Percentiles rank a stretch among this genome's conserved stretches.
Evolutionary conservation across 2,113 vertebrate genomes (phyloP).

Genomic region (Lonchura striata): DNA sequence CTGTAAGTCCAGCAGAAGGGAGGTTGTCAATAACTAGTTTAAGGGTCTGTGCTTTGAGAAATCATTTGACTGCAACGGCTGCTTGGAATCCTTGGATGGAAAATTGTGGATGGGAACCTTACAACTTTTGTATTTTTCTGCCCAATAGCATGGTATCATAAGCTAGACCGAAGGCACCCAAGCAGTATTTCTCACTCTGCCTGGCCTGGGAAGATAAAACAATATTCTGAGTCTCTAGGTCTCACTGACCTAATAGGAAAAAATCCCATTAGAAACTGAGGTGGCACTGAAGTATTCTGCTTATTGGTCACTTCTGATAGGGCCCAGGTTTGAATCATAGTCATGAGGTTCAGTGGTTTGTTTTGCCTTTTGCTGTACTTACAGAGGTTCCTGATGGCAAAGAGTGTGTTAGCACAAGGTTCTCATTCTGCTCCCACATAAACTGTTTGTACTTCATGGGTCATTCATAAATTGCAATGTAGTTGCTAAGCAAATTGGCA

Average conservation of each 20-base stretch:
- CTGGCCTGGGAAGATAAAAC: background rate
- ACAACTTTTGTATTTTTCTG: background rate
- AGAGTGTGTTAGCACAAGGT: conserved; percentile 3
- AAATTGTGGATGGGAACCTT: background rate
- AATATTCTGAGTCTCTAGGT: background rate
- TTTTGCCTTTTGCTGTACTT: background rate
- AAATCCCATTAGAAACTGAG: background rate
- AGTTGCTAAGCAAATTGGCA: conserved; percentile 65
- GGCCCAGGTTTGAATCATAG: background rate
- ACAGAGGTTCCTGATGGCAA: background rate
- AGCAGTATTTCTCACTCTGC: background rate
- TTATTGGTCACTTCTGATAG: background rate
- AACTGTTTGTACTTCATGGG: conserved; percentile 44
- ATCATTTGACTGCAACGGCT: background rate
- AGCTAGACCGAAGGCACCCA: background rate
- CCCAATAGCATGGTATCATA: background rate
- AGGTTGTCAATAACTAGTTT: background rate
- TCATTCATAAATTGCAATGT: conserved; percentile 45
- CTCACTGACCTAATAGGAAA: background rate
- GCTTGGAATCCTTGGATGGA: background rate
- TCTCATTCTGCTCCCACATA: conserved; percentile 26
- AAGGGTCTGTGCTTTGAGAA: background rate
- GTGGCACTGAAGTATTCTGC: background rate
- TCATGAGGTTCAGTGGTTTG: background rate
- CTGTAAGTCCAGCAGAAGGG: background rate